A percentile compares a stretch with the other conserved stretches of the same genome.
Evolutionary conservation across 2,113 vertebrate genomes (phyloP).

Genomic region (Ploceus nigricollis): DNA sequence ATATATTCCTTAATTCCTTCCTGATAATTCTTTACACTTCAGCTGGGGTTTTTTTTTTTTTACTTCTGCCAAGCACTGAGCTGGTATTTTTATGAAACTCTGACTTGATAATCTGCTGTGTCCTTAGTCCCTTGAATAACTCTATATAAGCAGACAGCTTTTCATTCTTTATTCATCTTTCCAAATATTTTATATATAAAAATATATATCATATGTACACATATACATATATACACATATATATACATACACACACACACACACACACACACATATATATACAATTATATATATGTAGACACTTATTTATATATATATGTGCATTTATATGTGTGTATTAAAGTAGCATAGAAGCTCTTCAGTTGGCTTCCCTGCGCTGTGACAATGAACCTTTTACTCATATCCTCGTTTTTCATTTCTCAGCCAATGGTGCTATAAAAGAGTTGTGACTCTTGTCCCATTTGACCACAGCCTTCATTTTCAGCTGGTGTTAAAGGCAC

Average conservation of each 20-base stretch:
- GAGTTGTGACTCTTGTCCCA: neutral
- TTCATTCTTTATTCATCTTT: neutral
- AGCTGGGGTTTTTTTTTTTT: neutral
- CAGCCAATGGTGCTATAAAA: neutral
- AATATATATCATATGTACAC: no score
- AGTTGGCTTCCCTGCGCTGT: neutral
- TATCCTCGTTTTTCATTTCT: neutral
- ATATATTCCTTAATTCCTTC: neutral
- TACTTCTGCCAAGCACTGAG: neutral
- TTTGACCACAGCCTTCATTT: neutral
- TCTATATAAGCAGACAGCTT: neutral
- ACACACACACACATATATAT: accelerated
- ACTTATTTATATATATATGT: neutral
- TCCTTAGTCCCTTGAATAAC: neutral
- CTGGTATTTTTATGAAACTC: neutral
- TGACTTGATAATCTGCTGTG: neutral
- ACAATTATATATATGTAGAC: neutral
- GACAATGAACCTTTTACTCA: neutral
- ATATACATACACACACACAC: accelerated
- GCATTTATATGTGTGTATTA: neutral
- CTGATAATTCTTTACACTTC: neutral
- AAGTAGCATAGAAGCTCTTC: neutral
- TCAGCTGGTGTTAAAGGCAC: neutral
- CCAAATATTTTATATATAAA: neutral
- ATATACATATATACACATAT: no score